Base-by-base conservation (phyloP, 2,888 invertebrate species). In the Leucozona laternaria region DNA sequence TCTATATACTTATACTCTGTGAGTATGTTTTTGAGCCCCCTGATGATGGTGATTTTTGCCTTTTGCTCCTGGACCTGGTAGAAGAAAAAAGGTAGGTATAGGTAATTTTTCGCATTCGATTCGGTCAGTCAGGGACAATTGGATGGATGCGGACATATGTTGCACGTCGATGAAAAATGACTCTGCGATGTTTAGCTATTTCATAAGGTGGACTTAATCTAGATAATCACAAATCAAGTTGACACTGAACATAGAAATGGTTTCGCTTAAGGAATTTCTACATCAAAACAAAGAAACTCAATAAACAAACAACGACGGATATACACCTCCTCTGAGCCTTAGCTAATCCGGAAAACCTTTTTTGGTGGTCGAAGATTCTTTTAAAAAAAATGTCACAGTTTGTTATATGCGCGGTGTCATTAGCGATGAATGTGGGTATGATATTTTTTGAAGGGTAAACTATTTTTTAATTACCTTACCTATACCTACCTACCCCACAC, bases 151-250 rank as follows among this genome's bases (percentile, higher is more conserved):
- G 81, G 85, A 85, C 86, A 86, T 77, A 31, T 86, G 86, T 82
- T 82, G 82, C 40, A 71, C 64, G 55, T 70, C 75, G 62, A 86
- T 86, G 86, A 82, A 86, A 86, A 82, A 86, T 86, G 70, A 86
- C 73, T 75, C 8, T 58, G 31, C 66, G 60, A 48, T 64, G 68
- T 57, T 60, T 70, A 45, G 43, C 53, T 68, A 68, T 68, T 85
- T 81, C 73, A 62, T 55, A 78, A 68, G 77, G 81, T 34, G 72
- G 64, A 78, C 70, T 17, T 72, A 68, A 82, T 86, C 82, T 82
- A 78, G 78, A 79, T 82, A 82, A 86, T 86, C 82, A 82, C 86
- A 86, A 82, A 86, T 86, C 82, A 86, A 82, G 58, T 81, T 82
- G 86, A 86, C 86, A 82, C 71, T 66, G 70, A 86, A 86, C 86